A percentile compares a stretch with the other conserved stretches of the same genome.
Conservation (phyloP, 2,888 invertebrate species). For the Melanostoma mellinum region DNA sequence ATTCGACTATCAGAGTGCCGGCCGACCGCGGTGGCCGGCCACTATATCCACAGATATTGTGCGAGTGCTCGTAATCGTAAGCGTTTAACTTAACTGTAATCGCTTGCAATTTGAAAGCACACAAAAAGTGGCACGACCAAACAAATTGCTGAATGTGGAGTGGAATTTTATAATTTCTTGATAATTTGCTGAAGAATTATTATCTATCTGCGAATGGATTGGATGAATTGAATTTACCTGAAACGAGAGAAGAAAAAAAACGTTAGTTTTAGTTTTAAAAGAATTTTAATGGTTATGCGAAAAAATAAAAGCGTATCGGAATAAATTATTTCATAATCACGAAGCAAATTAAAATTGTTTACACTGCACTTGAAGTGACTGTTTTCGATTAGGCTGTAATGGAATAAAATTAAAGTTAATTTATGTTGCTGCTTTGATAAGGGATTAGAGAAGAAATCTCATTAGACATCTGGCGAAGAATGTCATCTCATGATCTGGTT, state of each 20-base stretch:
- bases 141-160: conserved; percentile 65
- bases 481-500: too few species aligned
- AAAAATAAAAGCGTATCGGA: conserved; percentile 26
- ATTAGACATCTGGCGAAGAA: too few species aligned
- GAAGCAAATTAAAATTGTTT: conserved; percentile 49
- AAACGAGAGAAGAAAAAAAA: conserved; percentile 51
- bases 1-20: conserved; percentile 10
- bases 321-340: conserved; percentile 15
- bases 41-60: conserved; percentile 12
- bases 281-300: conserved; percentile 65
- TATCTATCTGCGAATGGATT: conserved; percentile 25
- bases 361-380: conserved; percentile 16
- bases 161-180: conserved; percentile 69
- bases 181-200: conserved; percentile 60
- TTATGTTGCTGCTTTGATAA: not conserved
- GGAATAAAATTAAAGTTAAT: conserved; percentile 25
- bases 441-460: not conserved
- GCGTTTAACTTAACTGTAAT: conserved; percentile 39
- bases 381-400: conserved; percentile 4
- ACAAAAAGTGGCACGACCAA: conserved; percentile 27
- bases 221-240: conserved; percentile 60
- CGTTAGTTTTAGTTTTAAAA: conserved; percentile 22
- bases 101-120: conserved; percentile 23
- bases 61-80: conserved; percentile 10
- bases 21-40: not conserved